Base-by-base conservation (phyloP, 2,888 invertebrate species). In the Creontiades dilutus region DNA sequence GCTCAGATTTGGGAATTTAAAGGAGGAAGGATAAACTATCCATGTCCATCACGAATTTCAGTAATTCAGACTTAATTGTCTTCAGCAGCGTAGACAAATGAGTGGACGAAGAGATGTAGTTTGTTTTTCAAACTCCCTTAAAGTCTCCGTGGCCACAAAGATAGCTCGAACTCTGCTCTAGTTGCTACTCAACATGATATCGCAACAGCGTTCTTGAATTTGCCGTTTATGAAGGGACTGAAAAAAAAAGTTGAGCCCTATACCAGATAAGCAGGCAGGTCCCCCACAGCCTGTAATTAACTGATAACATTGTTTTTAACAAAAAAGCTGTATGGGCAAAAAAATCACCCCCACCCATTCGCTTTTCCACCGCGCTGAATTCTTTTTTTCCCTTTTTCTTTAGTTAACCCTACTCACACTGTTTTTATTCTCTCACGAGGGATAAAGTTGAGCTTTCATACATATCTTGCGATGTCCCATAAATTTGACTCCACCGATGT, bases 221-320 rank as follows among this genome's bases (percentile, higher is more conserved):
- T 80, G 28, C 80, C 80, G 80, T 47, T 80, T 28, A 27, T 68
- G 68, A 68, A 68, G 68, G 48, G 80, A 48, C 80, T 46, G 46
- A 46, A 80, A 80, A n/a, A n/a, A 80, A 47, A 80, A 46, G 80
- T 47, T 13, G 48, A 80, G 13, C 12, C 80, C 80, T 16, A 37
- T 37, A 80, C 46, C 80, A 14, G 80, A 80, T 80, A 80, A 80
- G 80, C 80, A 47, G 28, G 46, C 48, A 37, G 19, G 37, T 57
- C 68, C 28, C n/a, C 55, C 61, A 9, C 27, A 46, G 85, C 47
- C 68, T 85, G 85, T 85, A 85, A 85, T 85, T 85, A 85, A 85
- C 85, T 85, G 85, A 85, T 85, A 85, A 85, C 85, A 85, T 85
- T 85, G 85, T 85, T 85, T 85, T 82, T 82, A 82, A 23, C 23